Percentiles rank a stretch among this genome's conserved stretches.
Evolutionary conservation across 1,140 invertebrate species (phyloP).

Genomic region (Anoplolepis gracilipes): DNA sequence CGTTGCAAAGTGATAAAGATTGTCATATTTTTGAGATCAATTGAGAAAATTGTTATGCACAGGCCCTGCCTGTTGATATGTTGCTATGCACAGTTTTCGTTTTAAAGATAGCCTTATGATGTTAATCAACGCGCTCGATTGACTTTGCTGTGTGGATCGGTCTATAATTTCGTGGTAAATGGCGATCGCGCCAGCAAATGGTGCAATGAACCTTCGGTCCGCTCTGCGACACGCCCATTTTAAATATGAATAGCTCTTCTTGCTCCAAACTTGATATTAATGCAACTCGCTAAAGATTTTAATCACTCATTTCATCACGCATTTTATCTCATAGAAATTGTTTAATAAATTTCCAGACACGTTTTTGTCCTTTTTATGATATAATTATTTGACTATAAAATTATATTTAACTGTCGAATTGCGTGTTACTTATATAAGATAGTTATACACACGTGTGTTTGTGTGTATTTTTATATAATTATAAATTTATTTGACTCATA

Average conservation of each 20-base stretch:
- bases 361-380: not conserved
- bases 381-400: not conserved
- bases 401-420: not conserved
- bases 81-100: conserved; percentile 30
- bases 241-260: conserved; percentile 61
- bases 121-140: conserved; percentile 68
- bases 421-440: no score
- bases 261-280: conserved; percentile 1
- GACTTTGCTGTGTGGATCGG: not conserved
- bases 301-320: no score
- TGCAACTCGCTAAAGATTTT: no score
- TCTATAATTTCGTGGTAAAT: conserved; percentile 75
- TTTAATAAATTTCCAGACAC: not conserved
- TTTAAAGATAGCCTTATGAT: conserved; percentile 54
- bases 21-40: conserved; percentile 23
- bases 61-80: not conserved
- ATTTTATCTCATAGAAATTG: not conserved
- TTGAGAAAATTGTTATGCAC: conserved; percentile 22
- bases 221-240: conserved; percentile 49
- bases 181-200: conserved; percentile 54
- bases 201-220: conserved; percentile 51
- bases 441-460: no score
- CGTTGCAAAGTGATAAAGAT: not conserved
- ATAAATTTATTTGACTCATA: not conserved
- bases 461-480: not conserved